phyloP scores from a whole-genome alignment of 2,113 vertebrate species.

The Elgaria multicarinata region DNA sequence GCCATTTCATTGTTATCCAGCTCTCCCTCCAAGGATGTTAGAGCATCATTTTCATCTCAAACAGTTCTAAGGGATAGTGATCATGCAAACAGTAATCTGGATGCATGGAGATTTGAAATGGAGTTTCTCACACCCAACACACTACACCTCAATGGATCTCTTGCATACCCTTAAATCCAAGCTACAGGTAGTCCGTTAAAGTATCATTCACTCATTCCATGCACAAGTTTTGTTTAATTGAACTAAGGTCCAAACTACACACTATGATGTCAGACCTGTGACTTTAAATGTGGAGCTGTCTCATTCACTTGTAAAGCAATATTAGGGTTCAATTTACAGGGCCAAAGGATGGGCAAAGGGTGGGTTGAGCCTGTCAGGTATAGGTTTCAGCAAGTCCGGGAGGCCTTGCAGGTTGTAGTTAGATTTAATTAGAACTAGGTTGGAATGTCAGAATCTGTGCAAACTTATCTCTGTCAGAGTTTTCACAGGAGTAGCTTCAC shows the following conservation, averaged over 20 bases:
- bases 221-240: neutral
- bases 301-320: neutral
- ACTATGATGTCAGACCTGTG: neutral
- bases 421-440: no score
- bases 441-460: no score
- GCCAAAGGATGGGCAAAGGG: neutral
- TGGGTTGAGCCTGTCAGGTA: no score
- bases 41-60: neutral
- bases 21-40: neutral
- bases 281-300: neutral
- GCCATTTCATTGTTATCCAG: neutral
- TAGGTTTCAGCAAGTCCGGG: no score
- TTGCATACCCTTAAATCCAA: neutral
- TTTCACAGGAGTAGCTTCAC: no score
- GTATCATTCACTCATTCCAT: neutral
- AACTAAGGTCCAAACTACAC: neutral
- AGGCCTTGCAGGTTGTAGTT: no score
- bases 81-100: accelerated
- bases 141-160: neutral
- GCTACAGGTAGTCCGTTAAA: neutral
- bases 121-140: neutral
- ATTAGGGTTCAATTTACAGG: neutral
- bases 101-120: neutral
- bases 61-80: neutral
- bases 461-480: no score